Conservation (phyloP, 2,113 vertebrate genomes). For the Plectropomus leopardus region DNA sequence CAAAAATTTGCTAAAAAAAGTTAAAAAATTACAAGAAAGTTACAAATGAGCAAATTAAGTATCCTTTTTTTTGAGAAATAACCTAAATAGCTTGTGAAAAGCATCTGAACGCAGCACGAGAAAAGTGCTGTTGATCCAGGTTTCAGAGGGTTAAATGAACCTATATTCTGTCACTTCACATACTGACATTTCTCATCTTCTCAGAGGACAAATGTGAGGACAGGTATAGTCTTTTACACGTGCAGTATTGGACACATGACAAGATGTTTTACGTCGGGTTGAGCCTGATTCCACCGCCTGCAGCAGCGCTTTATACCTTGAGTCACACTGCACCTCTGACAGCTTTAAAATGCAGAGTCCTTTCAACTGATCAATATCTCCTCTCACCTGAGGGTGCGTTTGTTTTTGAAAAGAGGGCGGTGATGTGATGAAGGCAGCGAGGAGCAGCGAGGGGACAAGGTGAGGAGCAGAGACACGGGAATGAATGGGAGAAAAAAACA, state of each 20-base stretch:
- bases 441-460: neutral
- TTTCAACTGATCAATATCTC: conserved; percentile 61
- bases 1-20: no score
- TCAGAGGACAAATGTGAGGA: neutral
- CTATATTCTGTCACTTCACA: no score
- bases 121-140: no score
- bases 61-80: no score
- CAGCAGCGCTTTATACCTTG: conserved; percentile 4
- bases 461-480: neutral
- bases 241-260: neutral
- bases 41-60: no score
- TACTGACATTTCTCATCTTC: no score
- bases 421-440: neutral
- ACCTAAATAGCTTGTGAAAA: no score
- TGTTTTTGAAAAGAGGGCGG: neutral
- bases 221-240: neutral
- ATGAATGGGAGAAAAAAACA: neutral
- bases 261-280: neutral
- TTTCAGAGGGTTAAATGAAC: no score
- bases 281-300: conserved; percentile 5
- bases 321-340: neutral
- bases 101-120: no score
- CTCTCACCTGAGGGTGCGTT: conserved; percentile 26
- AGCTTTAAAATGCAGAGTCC: conserved; percentile 15
- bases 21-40: no score